phyloP scores from a whole-genome alignment of 2,113 vertebrate species.

The Heptranchias perlo region DNA sequence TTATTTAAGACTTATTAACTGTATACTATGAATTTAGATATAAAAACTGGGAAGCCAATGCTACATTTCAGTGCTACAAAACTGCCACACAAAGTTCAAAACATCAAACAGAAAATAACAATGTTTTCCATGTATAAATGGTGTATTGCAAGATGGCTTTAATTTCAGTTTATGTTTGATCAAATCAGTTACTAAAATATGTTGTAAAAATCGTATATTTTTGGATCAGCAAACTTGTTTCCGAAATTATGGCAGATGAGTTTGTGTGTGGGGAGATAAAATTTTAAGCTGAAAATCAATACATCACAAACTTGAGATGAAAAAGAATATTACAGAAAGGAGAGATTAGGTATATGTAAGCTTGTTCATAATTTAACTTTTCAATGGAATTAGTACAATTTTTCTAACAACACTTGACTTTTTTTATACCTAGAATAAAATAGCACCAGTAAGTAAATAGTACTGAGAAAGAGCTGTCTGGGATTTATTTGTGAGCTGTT shows the following conservation, averaged over 20 bases:
- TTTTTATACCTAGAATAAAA: neutral
- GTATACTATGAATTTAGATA: neutral
- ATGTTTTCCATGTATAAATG: neutral
- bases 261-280: neutral
- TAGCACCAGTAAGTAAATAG: neutral
- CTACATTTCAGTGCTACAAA: neutral
- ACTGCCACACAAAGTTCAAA: neutral
- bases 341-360: neutral
- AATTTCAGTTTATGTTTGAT: neutral
- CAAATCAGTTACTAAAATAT: neutral
- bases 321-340: neutral
- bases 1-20: neutral
- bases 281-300: neutral
- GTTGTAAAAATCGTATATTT: neutral
- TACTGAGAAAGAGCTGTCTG: neutral
- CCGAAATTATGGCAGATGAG: neutral
- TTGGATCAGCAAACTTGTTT: neutral
- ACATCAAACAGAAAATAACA: too few relatives aligned
- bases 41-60: neutral
- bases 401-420: neutral
- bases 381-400: neutral
- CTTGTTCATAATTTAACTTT: neutral
- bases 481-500: neutral
- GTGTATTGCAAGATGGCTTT: neutral
- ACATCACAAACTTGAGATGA: neutral